Evolutionary conservation across 2,113 vertebrate species (phyloP).

Genomic region (Sylvietta virens): DNA sequence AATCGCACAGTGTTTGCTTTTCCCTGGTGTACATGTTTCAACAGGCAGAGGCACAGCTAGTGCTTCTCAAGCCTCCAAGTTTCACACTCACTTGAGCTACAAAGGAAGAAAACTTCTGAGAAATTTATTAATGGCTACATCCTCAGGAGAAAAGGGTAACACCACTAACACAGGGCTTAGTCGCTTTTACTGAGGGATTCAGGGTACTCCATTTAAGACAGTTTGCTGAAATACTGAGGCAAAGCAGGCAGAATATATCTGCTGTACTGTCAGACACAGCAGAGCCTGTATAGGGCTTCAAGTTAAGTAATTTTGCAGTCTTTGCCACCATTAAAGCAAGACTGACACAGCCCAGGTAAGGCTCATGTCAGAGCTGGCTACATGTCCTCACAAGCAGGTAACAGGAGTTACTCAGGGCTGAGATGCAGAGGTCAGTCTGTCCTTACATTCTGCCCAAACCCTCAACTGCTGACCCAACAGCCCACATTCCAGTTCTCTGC

Average conservation of each 20-base stretch:
- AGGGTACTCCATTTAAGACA: background rate
- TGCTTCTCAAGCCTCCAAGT: background rate
- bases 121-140: fast-evolving
- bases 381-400: background rate
- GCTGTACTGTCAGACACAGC: background rate
- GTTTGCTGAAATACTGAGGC: background rate
- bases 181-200: background rate
- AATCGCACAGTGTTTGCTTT: fast-evolving
- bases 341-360: background rate
- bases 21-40: background rate
- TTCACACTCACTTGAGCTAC: background rate
- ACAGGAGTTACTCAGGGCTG: background rate
- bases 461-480: background rate
- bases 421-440: background rate
- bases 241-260: background rate
- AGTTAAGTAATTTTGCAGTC: background rate
- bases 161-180: background rate
- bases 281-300: background rate
- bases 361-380: background rate
- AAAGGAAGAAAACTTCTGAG: background rate
- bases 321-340: background rate
- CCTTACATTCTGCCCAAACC: background rate
- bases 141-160: background rate
- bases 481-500: background rate
- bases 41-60: background rate